Percentiles rank a stretch among this genome's conserved stretches.
These are phyloP conservation scores for Nymphalis c-album DNA, from an alignment of 2,888 invertebrate species.

Conservation along the genomic window DNA sequence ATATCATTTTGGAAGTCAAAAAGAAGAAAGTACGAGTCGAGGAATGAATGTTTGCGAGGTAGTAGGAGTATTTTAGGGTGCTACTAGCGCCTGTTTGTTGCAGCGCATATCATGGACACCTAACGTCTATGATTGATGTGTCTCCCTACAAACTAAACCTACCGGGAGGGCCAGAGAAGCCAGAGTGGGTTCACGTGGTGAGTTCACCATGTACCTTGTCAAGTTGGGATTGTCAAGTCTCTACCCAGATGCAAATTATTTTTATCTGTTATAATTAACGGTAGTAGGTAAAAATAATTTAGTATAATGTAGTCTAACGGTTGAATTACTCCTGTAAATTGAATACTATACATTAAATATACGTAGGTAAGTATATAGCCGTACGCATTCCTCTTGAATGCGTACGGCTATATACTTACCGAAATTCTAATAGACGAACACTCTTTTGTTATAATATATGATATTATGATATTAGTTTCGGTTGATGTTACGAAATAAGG, in stretches of 20 bases:
- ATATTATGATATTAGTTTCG: constrained; percentile 24
- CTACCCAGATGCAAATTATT: neutral
- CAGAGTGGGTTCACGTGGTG: constrained; percentile 94
- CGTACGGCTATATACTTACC: no score
- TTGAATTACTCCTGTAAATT: neutral
- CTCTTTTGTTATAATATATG: constrained; percentile 18
- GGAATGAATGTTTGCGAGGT: constrained; percentile 21
- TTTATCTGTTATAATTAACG: neutral
- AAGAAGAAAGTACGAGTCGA: neutral
- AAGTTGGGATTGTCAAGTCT: constrained; percentile 33
- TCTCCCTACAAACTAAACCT: constrained; percentile 99
- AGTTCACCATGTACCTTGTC: constrained; percentile 67
- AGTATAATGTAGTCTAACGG: neutral
- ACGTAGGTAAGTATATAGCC: neutral
- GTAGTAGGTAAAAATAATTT: neutral
- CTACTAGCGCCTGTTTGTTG: constrained; percentile 82
- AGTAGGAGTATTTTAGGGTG: constrained; percentile 72
- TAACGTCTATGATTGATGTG: constrained; percentile 97
- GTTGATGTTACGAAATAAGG: constrained; percentile 34
- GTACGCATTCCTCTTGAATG: no score
- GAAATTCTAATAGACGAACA: constrained; percentile 5
- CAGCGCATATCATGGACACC: constrained; percentile 99
- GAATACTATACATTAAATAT: neutral
- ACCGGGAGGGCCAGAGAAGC: constrained; percentile 90
- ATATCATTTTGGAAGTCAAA: neutral